Base-by-base conservation (phyloP, 2,113 vertebrate genomes). In the Oenanthe melanoleuca region DNA sequence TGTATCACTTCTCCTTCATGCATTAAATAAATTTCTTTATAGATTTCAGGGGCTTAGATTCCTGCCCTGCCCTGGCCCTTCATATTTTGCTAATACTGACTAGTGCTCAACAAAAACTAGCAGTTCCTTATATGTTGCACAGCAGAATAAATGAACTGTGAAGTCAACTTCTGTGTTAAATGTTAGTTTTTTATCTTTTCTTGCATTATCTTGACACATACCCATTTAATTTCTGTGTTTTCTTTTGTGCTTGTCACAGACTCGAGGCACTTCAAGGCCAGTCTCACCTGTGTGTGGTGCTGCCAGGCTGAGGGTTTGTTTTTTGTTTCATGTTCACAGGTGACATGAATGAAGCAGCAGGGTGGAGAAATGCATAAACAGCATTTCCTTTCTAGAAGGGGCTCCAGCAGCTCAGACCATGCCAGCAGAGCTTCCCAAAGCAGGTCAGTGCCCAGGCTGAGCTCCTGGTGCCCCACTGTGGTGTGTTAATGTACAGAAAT, bases 281-380 rank as follows among this genome's bases (percentile, higher is more conserved):
- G 2, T 26, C 31, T 53, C 42, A 15, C 28, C n/a, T 0, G 0
- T 42, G 12, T 56, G 40, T 4, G 5, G 5, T 45, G 7, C 40
- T 72, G 61, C 53, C 20, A 29, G 69, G 40, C 49, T 34, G 3
- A 65, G 61, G 11, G 17, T 55, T 33, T 56, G 6, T 45, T 60
- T 75, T 53, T 33, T 56, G 6, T 55, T 60, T 75, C 28, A 3
- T 73, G 19, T 18, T 77, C 78, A 29, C 45, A 29, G 53, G 6
- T 38, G 4, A 40, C 40, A 10, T 8, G 55, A 44, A 20, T 47
- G 53, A 22, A 91, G 22, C 21, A 60, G 61, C n/a, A 80, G 40
- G 16, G 19, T 3, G 31, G 37, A 80, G 29, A 45, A 45, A 45
- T 19, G 16, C 50, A 2, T 8, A 14, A 60, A 37, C 63, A 88